These are phyloP conservation scores for Dendroctonus ponderosae DNA, from an alignment of 1,140 invertebrate genomes.

Conservation along the genomic window DNA sequence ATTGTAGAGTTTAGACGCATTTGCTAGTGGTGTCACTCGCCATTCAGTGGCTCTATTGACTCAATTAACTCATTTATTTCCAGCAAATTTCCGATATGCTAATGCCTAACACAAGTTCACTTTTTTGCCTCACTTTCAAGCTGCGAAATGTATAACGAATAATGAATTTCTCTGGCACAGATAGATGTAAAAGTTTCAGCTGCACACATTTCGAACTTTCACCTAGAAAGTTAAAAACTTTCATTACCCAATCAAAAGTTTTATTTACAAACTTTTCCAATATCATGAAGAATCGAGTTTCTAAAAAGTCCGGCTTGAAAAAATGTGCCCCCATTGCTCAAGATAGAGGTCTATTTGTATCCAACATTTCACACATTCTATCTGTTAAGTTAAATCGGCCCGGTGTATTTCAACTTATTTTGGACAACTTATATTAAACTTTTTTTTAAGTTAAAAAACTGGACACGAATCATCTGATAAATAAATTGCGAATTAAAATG, in stretches of 20 bases:
- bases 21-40: not conserved
- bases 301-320: conserved; percentile 5
- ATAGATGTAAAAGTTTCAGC: conserved; percentile 7
- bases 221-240: conserved; percentile 31
- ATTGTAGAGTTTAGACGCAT: not conserved
- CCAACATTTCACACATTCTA: not conserved
- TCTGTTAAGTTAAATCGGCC: not conserved
- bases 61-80: too few relatives aligned
- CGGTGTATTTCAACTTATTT: too few relatives aligned
- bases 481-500: not conserved
- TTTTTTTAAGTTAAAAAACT: too few relatives aligned
- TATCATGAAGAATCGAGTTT: conserved; percentile 28
- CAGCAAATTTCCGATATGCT: too few relatives aligned
- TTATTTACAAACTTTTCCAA: conserved; percentile 34
- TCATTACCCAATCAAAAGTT: conserved; percentile 33
- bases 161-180: conserved; percentile 14
- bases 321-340: conserved; percentile 7
- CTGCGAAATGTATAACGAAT: conserved; percentile 10
- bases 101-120: too few relatives aligned
- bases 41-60: too few relatives aligned
- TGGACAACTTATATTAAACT: too few relatives aligned
- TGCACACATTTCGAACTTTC: conserved; percentile 8
- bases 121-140: too few relatives aligned
- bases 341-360: not conserved
- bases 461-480: not conserved